Evolutionary conservation across 2,888 invertebrate species (phyloP), one percentile per base, ranked within the genome.

Genomic region (Bibio marci): DNA sequence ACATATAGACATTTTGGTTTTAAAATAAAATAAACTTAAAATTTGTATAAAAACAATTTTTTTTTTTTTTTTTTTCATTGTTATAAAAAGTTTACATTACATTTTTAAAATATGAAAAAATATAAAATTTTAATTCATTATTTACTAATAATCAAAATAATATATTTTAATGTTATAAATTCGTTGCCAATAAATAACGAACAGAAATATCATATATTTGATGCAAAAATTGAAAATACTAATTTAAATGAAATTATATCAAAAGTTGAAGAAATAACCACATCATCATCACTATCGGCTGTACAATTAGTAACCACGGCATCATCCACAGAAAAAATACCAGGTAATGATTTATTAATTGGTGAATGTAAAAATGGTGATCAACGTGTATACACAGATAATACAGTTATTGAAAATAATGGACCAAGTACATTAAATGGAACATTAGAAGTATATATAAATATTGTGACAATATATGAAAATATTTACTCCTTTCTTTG

Each of bases 401-500:
- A 45, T 40, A 43, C 44, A 10, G 34, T 37, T 13, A 42, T 47
- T 15, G 43, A 43, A 28, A 47, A 40, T 38, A 18, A 34, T 17
- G 45, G 45, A 11, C 42, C 42, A 6, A 44, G 45, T 28, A 44
- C 41, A 2, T 30, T 47, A 26, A 42, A 41, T 30, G 47, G 44
- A 19, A 39, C 41, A 18, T 38, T 47, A 8, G 47, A 47, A 30
- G 47, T 47, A 28, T 32, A 22, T 18, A 13, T 3, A 25, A 6
- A 27, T 22, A 19, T 12, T n/a, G n/a, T n/a, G n/a, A n/a, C n/a
- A n/a, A n/a, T n/a, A n/a, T n/a, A n/a, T n/a, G n/a, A n/a, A n/a
- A n/a, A n/a, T n/a, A n/a, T 22, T 33, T 28, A 33, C 30, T 10
- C 12, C n/a, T 39, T n/a, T 27, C 3, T 33, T 12, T 35, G 26